phyloP scores from a whole-genome alignment of 1,140 invertebrate genomes.

The Atta texana region DNA sequence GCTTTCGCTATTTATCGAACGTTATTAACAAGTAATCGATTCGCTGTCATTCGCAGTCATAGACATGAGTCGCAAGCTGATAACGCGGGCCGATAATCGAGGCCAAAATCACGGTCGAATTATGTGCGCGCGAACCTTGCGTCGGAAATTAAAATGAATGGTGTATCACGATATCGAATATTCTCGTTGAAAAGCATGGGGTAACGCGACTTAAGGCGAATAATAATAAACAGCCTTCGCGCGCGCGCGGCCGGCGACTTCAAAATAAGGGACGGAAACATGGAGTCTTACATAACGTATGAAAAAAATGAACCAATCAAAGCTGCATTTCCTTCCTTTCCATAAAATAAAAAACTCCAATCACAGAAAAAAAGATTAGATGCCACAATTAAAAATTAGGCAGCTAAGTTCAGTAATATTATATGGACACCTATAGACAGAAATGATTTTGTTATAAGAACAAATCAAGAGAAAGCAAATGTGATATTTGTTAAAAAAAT shows the following conservation, averaged over 20 bases:
- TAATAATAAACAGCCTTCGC: slow-evolving; percentile 61
- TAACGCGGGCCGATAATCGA: background rate
- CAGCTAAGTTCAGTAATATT: too few species aligned
- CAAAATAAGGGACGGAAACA: too few species aligned
- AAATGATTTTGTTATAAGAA: too few species aligned
- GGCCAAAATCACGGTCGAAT: slow-evolving; percentile 50
- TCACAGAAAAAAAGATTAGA: too few species aligned
- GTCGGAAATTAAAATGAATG: slow-evolving; percentile 71
- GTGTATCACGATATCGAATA: slow-evolving; percentile 71
- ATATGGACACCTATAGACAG: too few species aligned
- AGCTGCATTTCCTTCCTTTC: too few species aligned
- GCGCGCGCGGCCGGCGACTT: background rate
- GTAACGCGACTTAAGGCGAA: slow-evolving; percentile 45
- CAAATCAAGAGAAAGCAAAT: too few species aligned
- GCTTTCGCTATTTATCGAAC: slow-evolving; percentile 1
- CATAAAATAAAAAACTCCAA: too few species aligned
- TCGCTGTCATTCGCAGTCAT: background rate
- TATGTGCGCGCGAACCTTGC: slow-evolving; percentile 57
- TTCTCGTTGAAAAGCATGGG: slow-evolving; percentile 23
- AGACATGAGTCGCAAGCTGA: background rate
- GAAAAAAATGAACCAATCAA: too few species aligned
- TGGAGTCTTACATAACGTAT: too few species aligned
- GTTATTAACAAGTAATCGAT: background rate
- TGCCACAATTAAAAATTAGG: too few species aligned
- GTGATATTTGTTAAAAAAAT: too few species aligned